These are phyloP conservation scores for Eupithecia insigniata DNA, from an alignment of 2,888 invertebrate genomes.

Conservation along the genomic window DNA sequence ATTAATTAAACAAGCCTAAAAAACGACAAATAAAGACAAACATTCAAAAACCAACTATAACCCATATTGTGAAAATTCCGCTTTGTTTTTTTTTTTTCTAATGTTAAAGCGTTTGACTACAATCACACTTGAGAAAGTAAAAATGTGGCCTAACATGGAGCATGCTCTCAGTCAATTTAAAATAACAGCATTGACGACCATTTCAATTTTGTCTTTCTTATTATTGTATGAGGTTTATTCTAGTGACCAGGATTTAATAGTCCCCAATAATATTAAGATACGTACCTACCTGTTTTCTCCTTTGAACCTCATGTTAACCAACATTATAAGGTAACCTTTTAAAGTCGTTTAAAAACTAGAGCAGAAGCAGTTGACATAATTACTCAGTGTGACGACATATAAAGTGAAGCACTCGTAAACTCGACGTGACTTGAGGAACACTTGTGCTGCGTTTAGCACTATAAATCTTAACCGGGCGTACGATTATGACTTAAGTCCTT, in stretches of 20 bases:
- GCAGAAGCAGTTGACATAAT: constrained; percentile 28
- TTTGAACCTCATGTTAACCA: background rate
- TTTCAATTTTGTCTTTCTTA: background rate
- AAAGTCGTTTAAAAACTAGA: constrained; percentile 7
- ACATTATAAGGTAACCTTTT: background rate
- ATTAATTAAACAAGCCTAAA: too few species aligned
- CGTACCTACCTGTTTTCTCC: background rate
- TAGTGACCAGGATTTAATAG: background rate
- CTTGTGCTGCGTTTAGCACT: constrained; percentile 22
- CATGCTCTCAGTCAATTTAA: too few species aligned
- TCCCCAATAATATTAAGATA: background rate
- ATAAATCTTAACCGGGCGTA: constrained; percentile 29
- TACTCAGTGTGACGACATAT: constrained; percentile 19
- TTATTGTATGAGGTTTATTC: background rate
- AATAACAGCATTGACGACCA: background rate
- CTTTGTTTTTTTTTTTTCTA: background rate
- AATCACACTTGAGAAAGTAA: too few species aligned
- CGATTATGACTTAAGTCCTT: constrained; percentile 24
- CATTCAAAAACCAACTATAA: too few species aligned
- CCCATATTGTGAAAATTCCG: background rate
- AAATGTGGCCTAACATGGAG: too few species aligned
- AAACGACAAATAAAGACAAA: too few species aligned
- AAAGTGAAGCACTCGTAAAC: constrained; percentile 19
- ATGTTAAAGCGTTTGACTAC: too few species aligned
- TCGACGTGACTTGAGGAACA: constrained; percentile 21